Evolutionary conservation across 2,797 vertebrate genomes (phyloP).

Genomic region (Lutjanus argentimaculatus): DNA sequence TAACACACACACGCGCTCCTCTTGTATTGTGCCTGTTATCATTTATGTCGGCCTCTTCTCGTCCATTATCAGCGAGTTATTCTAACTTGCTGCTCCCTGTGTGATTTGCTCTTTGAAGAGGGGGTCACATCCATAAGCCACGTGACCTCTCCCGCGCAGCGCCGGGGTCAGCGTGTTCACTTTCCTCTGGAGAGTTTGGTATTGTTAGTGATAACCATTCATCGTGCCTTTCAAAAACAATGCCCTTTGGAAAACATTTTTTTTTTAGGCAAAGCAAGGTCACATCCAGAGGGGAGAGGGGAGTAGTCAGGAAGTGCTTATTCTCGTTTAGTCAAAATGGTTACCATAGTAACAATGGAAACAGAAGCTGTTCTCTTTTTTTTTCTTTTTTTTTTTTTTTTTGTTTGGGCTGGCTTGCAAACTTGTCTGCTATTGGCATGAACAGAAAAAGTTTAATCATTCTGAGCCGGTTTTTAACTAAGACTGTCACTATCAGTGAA

Average conservation of each 20-base stretch:
- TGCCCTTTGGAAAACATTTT: conserved; percentile 49
- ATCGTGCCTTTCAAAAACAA: conserved; percentile 49
- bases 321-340: conserved; percentile 33
- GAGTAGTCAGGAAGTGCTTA: conserved; percentile 53
- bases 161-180: conserved; percentile 22
- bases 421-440: not conserved
- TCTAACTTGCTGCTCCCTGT: conserved; percentile 25
- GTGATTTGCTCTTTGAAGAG: conserved; percentile 33
- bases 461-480: not conserved
- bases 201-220: conserved; percentile 51
- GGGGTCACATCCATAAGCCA: conserved; percentile 45
- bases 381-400: conserved; percentile 3
- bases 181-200: conserved; percentile 34
- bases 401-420: not conserved
- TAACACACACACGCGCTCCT: not conserved
- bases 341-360: conserved; percentile 44
- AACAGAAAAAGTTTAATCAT: conserved; percentile 3
- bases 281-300: conserved; percentile 36
- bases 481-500: not conserved
- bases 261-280: conserved; percentile 44
- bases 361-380: not conserved
- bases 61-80: conserved; percentile 24
- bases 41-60: conserved; percentile 22
- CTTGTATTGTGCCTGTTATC: conserved; percentile 34
- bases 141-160: conserved; percentile 28